Evolutionary conservation across 1,140 invertebrate genomes (phyloP).

Genomic region (Probaryconus sp.): DNA sequence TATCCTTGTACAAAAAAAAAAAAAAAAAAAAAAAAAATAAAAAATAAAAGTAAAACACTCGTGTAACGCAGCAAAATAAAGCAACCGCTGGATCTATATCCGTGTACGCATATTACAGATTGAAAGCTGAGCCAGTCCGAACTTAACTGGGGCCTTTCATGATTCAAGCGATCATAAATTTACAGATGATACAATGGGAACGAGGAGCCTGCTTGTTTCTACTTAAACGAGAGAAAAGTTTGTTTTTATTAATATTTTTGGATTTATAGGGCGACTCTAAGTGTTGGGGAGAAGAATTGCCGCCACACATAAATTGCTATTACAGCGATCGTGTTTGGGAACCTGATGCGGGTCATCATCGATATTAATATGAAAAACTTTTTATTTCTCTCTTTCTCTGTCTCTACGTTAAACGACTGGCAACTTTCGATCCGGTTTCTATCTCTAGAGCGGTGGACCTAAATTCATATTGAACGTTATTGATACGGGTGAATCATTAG

Average conservation of each 20-base stretch:
- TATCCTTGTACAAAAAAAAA: neutral
- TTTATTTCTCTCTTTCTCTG: too few relatives aligned
- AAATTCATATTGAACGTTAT: conserved; percentile 36
- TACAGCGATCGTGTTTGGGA: conserved; percentile 17
- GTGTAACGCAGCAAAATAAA: conserved; percentile 17
- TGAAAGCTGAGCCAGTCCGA: conserved; percentile 22
- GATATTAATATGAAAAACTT: conserved; percentile 15
- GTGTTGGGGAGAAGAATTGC: conserved; percentile 4
- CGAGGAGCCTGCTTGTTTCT: conserved; percentile 41
- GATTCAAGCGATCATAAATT: conserved; percentile 52
- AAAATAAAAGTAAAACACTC: conserved; percentile 21
- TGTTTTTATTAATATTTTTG: conserved; percentile 50
- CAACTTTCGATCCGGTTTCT: neutral
- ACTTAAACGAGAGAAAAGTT: conserved; percentile 17
- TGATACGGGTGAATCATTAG: conserved; percentile 38
- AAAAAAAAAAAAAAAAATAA: conserved; percentile 5
- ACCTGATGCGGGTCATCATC: conserved; percentile 49
- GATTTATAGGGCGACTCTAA: conserved; percentile 28
- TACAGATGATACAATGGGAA: conserved; percentile 26
- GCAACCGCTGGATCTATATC: conserved; percentile 35
- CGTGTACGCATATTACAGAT: conserved; percentile 49
- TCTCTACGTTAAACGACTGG: neutral
- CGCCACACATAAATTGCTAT: conserved; percentile 41
- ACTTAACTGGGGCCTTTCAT: conserved; percentile 11
- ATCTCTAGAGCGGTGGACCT: conserved; percentile 8